A percentile compares a stretch with the other conserved stretches of the same genome.
Conservation (phyloP, 2,888 invertebrate genomes). For the Hirtodrosophila alboralis region DNA sequence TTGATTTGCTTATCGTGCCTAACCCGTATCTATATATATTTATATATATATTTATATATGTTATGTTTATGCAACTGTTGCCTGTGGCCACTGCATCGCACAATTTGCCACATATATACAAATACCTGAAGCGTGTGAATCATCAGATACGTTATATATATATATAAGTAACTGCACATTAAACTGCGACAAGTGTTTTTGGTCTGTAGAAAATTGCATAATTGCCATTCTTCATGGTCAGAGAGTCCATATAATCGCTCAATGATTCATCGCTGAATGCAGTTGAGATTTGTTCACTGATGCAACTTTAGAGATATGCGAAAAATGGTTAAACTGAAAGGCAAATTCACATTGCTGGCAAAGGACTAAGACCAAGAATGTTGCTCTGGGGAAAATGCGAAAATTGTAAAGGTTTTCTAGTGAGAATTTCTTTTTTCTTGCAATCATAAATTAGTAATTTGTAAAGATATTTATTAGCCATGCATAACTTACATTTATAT, state of each 20-base stretch:
- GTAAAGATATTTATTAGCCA: too few relatives aligned
- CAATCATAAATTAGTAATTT: too few relatives aligned
- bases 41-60: slow-evolving; percentile 5
- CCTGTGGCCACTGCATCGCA: slow-evolving; percentile 23
- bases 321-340: slow-evolving; percentile 17
- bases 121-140: slow-evolving; percentile 60
- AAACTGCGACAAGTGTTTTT: slow-evolving; percentile 67
- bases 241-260: slow-evolving; percentile 46
- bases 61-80: slow-evolving; percentile 22
- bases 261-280: slow-evolving; percentile 53
- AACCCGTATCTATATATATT: slow-evolving; percentile 14
- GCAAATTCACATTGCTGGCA: neutral
- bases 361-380: slow-evolving; percentile 4
- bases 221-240: slow-evolving; percentile 54
- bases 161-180: slow-evolving; percentile 36
- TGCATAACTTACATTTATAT: too few relatives aligned
- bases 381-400: neutral
- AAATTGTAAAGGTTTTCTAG: too few relatives aligned
- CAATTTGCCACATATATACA: slow-evolving; percentile 53
- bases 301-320: slow-evolving; percentile 23
- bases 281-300: slow-evolving; percentile 12
- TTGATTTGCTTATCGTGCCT: slow-evolving; percentile 57
- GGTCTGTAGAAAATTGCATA: slow-evolving; percentile 65
- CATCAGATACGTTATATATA: slow-evolving; percentile 48
- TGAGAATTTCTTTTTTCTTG: too few relatives aligned